A percentile compares a stretch with the other conserved stretches of the same genome.
Evolutionary conservation across 2,888 invertebrate genomes (phyloP).

Genomic region (Priocnemis perturbator): DNA sequence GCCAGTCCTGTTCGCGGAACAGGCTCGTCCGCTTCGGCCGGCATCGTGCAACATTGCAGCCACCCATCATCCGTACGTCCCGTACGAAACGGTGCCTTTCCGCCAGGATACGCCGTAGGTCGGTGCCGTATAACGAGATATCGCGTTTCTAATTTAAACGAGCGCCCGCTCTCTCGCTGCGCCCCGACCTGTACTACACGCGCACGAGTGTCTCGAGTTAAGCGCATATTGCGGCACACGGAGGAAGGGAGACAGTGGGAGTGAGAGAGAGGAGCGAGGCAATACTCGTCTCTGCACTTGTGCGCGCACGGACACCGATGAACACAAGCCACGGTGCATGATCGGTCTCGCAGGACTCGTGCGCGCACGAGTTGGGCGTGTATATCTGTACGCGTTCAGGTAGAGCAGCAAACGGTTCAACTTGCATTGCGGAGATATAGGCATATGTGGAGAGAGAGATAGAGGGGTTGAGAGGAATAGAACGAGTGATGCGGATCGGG

Average conservation of each 20-base stretch:
- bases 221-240: neutral
- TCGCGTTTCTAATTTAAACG: conserved; percentile 54
- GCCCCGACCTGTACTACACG: neutral
- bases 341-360: too few relatives aligned
- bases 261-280: neutral
- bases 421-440: neutral
- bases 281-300: too few relatives aligned
- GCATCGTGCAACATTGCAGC: neutral
- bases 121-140: conserved; percentile 40
- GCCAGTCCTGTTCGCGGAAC: too few relatives aligned
- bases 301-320: too few relatives aligned
- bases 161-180: conserved; percentile 7
- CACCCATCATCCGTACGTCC: conserved; percentile 2
- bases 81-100: neutral
- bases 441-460: conserved; percentile 3
- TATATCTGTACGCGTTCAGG: neutral
- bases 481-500: neutral
- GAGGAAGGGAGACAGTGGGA: neutral
- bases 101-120: neutral
- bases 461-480: conserved; percentile 15
- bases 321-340: too few relatives aligned
- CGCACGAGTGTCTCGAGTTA: neutral
- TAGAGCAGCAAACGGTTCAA: too few relatives aligned
- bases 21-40: too few relatives aligned
- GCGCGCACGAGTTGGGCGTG: conserved; percentile 10